phyloP scores from a whole-genome alignment of 2,113 vertebrate species.

The Rhinogobius similis region DNA sequence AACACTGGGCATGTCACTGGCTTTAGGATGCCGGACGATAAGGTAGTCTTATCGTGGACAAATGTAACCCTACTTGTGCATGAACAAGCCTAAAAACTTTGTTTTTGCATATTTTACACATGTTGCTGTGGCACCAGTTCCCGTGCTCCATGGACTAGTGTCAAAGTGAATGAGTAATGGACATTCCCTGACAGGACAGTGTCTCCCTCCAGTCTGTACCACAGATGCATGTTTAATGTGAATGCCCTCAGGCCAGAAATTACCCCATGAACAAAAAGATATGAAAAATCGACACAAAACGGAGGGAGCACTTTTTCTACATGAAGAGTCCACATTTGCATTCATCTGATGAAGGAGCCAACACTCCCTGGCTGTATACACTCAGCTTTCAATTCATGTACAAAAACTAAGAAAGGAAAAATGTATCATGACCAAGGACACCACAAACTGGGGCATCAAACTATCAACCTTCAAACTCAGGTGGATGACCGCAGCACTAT shows the following conservation, averaged over 20 bases:
- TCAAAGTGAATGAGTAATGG: conserved; percentile 1
- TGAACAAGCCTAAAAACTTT: background rate
- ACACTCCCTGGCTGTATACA: background rate
- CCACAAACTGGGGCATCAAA: background rate
- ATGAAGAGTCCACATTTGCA: conserved; percentile 2
- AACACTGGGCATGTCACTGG: background rate
- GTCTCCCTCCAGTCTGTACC: background rate
- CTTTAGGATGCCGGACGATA: background rate
- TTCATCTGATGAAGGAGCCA: background rate
- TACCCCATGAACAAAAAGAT: conserved; percentile 1
- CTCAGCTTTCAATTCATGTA: background rate
- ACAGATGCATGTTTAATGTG: conserved; percentile 8
- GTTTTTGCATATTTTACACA: background rate
- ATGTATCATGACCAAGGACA: background rate
- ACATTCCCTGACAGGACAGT: conserved; percentile 2
- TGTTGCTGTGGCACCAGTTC: background rate
- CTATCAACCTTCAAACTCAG: background rate
- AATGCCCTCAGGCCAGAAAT: conserved; percentile 3
- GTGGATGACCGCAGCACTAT: too few species aligned
- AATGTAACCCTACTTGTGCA: background rate
- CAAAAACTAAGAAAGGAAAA: background rate
- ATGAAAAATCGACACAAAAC: conserved; percentile 4
- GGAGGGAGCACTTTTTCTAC: background rate
- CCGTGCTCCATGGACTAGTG: background rate
- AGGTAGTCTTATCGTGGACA: too few species aligned